These are phyloP conservation scores for Chrysopa pallens DNA, from an alignment of 1,140 invertebrate species.

Conservation along the genomic window DNA sequence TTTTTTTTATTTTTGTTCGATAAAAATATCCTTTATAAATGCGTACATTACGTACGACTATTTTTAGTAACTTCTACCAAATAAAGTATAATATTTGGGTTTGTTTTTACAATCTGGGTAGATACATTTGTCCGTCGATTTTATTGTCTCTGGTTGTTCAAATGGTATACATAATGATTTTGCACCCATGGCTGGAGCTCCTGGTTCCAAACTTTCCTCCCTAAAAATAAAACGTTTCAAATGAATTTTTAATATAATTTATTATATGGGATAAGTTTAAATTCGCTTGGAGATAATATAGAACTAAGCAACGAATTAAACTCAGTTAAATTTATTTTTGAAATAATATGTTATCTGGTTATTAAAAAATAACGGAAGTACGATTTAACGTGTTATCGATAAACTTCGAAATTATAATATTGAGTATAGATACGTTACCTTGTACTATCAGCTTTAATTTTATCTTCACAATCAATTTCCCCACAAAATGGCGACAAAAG, in stretches of 20 bases:
- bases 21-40: no score
- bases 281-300: no score
- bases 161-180: constrained; percentile 96
- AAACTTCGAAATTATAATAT: no score
- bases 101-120: constrained; percentile 67
- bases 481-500: constrained; percentile 92
- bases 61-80: constrained; percentile 86
- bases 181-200: constrained; percentile 90
- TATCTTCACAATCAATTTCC: constrained; percentile 73
- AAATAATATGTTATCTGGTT: no score
- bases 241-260: no score
- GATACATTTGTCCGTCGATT: constrained; percentile 57
- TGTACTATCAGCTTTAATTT: constrained; percentile 89
- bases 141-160: constrained; percentile 51
- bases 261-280: no score
- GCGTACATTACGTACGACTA: no score
- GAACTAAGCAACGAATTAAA: no score
- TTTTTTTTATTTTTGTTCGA: no score
- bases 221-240: constrained; percentile 24
- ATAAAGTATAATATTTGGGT: constrained; percentile 77
- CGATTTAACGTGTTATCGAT: no score
- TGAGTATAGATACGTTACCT: constrained; percentile 34
- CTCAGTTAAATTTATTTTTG: no score
- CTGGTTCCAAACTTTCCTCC: constrained; percentile 41
- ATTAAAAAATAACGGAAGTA: no score